Evolutionary conservation across 2,888 invertebrate species (phyloP).

Genomic region (Charanyca ferruginea): DNA sequence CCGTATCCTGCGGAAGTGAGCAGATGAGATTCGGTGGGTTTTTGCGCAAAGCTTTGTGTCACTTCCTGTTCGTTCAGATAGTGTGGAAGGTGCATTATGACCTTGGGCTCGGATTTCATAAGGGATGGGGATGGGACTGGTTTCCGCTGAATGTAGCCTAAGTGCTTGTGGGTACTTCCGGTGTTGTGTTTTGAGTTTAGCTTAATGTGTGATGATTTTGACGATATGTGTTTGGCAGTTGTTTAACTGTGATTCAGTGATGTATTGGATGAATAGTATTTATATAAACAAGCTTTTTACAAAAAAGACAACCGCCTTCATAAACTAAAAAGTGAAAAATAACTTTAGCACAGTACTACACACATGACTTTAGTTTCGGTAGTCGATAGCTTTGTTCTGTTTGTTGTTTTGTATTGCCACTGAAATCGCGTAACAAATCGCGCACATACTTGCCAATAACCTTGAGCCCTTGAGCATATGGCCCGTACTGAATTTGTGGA

Average conservation of each 20-base stretch:
- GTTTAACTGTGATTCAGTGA: neutral
- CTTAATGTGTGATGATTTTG: conserved; percentile 14
- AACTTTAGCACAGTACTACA: too few relatives aligned
- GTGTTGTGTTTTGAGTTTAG: conserved; percentile 33
- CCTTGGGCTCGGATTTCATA: conserved; percentile 83
- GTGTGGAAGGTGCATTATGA: conserved; percentile 86
- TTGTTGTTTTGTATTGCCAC: too few relatives aligned
- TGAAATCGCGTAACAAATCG: too few relatives aligned
- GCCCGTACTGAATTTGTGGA: too few relatives aligned
- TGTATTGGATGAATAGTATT: neutral
- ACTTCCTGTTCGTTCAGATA: conserved; percentile 81
- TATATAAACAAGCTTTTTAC: too few relatives aligned
- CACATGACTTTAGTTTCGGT: too few relatives aligned
- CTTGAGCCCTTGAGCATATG: too few relatives aligned
- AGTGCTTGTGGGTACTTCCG: conserved; percentile 53
- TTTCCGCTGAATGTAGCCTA: conserved; percentile 64
- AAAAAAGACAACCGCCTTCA: too few relatives aligned
- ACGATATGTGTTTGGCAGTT: neutral
- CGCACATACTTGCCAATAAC: too few relatives aligned
- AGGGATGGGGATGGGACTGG: conserved; percentile 70
- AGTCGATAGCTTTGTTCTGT: too few relatives aligned
- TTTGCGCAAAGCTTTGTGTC: conserved; percentile 80
- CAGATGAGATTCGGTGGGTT: conserved; percentile 83
- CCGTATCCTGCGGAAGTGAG: conserved; percentile 86
- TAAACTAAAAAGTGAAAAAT: too few relatives aligned